A percentile compares a stretch with the other conserved stretches of the same genome.
These are phyloP conservation scores for Zele albiditarsus DNA, from an alignment of 2,888 invertebrate genomes.

Conservation along the genomic window DNA sequence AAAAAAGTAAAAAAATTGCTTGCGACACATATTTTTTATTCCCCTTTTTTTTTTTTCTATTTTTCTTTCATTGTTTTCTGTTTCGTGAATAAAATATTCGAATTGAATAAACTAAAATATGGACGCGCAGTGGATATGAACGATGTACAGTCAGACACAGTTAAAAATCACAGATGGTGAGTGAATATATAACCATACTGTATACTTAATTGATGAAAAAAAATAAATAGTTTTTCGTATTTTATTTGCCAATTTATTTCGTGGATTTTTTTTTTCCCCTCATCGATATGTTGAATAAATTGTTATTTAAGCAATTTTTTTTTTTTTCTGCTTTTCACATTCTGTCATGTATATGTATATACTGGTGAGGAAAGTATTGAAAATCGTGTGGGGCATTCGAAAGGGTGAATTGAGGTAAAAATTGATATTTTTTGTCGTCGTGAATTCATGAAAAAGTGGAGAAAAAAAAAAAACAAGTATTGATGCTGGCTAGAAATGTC, in stretches of 20 bases:
- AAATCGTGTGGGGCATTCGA: too few relatives aligned
- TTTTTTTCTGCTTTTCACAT: not conserved
- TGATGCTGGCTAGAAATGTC: too few relatives aligned
- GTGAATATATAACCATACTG: not conserved
- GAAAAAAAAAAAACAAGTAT: too few relatives aligned
- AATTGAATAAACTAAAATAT: conserved; percentile 1
- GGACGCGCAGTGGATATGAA: not conserved
- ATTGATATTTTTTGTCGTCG: too few relatives aligned
- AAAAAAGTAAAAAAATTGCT: not conserved
- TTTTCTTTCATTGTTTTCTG: not conserved
- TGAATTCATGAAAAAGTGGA: too few relatives aligned
- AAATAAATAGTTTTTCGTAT: not conserved
- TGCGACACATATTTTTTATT: too few relatives aligned
- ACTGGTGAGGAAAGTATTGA: too few relatives aligned
- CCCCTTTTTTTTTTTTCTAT: too few relatives aligned
- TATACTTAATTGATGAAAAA: not conserved
- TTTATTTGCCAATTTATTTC: not conserved
- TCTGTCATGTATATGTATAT: not conserved
- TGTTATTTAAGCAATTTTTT: not conserved
- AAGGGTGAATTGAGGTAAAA: too few relatives aligned
- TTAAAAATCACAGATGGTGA: not conserved
- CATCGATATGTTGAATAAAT: not conserved
- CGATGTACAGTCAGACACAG: not conserved
- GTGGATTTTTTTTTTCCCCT: not conserved
- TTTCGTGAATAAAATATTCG: not conserved